A percentile compares a stretch with the other conserved stretches of the same genome.
phyloP scores from a whole-genome alignment of 2,113 vertebrate genomes.

The Peromyscus polionotus region DNA sequence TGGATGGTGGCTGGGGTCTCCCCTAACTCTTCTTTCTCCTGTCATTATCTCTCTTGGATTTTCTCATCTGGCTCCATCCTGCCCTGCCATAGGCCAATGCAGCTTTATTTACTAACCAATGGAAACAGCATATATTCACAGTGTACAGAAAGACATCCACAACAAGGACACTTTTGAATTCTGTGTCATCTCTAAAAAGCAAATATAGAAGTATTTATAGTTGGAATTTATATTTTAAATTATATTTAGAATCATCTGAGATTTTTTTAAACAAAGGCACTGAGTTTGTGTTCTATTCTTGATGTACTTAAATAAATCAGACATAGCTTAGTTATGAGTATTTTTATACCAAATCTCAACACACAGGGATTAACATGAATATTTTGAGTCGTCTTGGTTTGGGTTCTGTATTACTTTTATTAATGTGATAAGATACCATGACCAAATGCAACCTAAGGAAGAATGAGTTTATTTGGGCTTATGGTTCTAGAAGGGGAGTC shows the following conservation, averaged over 20 bases:
- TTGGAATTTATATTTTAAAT: too few species aligned
- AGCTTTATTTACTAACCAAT: too few species aligned
- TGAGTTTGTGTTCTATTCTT: not conserved
- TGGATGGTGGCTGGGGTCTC: too few species aligned
- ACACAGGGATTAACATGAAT: not conserved
- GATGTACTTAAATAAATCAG: not conserved
- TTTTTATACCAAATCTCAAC: conserved; percentile 11
- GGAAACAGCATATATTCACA: too few species aligned
- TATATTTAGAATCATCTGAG: not conserved
- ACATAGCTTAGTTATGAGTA: not conserved
- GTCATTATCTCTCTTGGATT: too few species aligned
- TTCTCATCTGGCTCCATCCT: too few species aligned
- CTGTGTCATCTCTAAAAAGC: not conserved
- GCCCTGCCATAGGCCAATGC: too few species aligned
- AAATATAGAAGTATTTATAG: not conserved
- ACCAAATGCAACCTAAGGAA: not conserved
- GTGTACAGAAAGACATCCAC: too few species aligned
- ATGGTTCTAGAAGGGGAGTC: not conserved
- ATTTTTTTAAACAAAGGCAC: not conserved
- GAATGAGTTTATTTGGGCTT: not conserved
- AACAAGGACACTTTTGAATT: not conserved
- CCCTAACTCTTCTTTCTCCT: too few species aligned
- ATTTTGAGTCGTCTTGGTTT: not conserved
- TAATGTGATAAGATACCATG: not conserved
- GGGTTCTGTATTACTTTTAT: not conserved